Evolutionary conservation across 2,888 invertebrate genomes (phyloP).

Genomic region (Leptinotarsa haldemani): DNA sequence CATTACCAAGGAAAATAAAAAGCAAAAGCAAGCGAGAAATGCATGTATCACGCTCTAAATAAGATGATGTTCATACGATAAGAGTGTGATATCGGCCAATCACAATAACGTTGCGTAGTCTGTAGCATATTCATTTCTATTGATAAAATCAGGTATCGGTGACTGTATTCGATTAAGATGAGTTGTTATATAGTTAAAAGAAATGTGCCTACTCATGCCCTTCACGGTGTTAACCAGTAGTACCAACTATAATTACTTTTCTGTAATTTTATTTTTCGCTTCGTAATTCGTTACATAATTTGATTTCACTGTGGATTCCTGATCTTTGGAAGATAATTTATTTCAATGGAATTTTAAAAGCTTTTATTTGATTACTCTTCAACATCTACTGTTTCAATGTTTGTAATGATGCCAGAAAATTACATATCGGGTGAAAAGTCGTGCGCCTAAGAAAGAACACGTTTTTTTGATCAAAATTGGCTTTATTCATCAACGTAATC

Average conservation of each 20-base stretch:
- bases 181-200: conserved; percentile 55
- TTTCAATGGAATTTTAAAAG: background rate
- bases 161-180: conserved; percentile 64
- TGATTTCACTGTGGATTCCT: conserved; percentile 7
- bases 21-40: conserved; percentile 45
- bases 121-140: conserved; percentile 63
- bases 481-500: too few species aligned
- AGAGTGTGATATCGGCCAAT: conserved; percentile 58
- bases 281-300: conserved; percentile 7
- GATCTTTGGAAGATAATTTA: background rate
- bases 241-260: conserved; percentile 57
- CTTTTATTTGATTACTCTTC: too few species aligned
- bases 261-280: conserved; percentile 28
- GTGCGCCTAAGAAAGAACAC: too few species aligned
- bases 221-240: conserved; percentile 61
- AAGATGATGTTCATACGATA: conserved; percentile 60
- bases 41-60: conserved; percentile 58
- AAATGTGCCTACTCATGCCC: conserved; percentile 61
- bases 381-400: too few species aligned
- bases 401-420: too few species aligned
- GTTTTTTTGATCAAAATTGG: too few species aligned
- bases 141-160: conserved; percentile 60
- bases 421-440: too few species aligned
- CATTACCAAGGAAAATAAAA: conserved; percentile 30
- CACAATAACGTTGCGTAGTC: conserved; percentile 62